These are phyloP conservation scores for Enteromius thamalakanensis DNA, from an alignment of 2,797 vertebrate genomes.

Conservation along the genomic window DNA sequence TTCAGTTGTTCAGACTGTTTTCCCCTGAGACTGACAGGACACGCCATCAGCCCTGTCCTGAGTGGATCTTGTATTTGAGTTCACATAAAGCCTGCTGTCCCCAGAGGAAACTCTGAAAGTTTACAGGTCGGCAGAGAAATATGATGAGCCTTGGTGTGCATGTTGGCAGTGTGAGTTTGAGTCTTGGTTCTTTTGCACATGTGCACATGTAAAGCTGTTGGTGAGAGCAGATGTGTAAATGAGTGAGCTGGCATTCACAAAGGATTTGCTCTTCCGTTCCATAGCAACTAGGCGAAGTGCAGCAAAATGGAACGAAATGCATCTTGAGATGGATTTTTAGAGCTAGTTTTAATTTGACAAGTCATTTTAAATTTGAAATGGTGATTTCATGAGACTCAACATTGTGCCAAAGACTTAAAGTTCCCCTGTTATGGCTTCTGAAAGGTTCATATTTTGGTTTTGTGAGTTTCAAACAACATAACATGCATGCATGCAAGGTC, in stretches of 20 bases:
- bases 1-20: constrained; percentile 1
- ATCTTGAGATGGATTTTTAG: background rate
- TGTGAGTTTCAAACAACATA: no score
- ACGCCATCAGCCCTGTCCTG: constrained; percentile 5
- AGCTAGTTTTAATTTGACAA: constrained; percentile 2
- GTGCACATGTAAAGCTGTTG: background rate
- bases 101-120: background rate
- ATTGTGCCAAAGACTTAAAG: background rate
- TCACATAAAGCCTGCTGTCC: background rate
- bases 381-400: background rate
- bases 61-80: constrained; percentile 25
- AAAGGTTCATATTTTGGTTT: no score
- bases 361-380: background rate
- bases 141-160: background rate
- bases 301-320: background rate
- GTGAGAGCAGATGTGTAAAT: background rate
- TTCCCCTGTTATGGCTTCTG: no score
- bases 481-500: no score
- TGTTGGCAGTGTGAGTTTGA: background rate
- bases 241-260: background rate
- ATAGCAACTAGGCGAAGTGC: background rate
- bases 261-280: background rate
- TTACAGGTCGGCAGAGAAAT: background rate
- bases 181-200: background rate
- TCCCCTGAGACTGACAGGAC: background rate